Percentiles rank a stretch among this genome's conserved stretches.
These are phyloP conservation scores for Portevinia maculata DNA, from an alignment of 2,888 invertebrate species.

Conservation along the genomic window DNA sequence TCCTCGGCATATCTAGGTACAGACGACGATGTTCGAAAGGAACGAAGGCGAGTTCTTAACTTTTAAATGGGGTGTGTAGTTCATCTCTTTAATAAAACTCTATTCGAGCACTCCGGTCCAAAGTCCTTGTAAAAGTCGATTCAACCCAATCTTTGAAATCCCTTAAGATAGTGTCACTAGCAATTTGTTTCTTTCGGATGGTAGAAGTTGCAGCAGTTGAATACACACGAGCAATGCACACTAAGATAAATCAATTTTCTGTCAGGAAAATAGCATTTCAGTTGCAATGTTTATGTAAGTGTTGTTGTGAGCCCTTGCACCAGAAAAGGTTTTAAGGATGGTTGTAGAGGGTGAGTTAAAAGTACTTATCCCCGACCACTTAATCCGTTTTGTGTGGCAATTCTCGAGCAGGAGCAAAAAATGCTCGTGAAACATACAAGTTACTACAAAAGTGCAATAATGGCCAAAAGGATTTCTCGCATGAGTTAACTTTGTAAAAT, in stretches of 20 bases:
- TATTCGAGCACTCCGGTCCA: conserved; percentile 28
- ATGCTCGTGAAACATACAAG: conserved; percentile 27
- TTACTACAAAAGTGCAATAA: conserved; percentile 28
- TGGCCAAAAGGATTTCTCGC: conserved; percentile 35
- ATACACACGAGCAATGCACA: conserved; percentile 31
- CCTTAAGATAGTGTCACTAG: conserved; percentile 64
- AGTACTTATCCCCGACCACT: conserved; percentile 16
- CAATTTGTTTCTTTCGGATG: conserved; percentile 54
- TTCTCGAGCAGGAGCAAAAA: conserved; percentile 7
- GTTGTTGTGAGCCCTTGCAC: background rate
- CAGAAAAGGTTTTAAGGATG: background rate
- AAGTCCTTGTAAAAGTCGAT: conserved; percentile 56
- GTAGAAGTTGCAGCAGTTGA: conserved; percentile 31
- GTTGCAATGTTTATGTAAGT: conserved; percentile 30
- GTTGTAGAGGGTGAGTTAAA: background rate
- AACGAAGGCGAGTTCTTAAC: conserved; percentile 29
- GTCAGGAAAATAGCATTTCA: conserved; percentile 37
- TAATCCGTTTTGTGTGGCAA: conserved; percentile 34
- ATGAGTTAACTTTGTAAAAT: conserved; percentile 33
- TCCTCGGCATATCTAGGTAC: background rate
- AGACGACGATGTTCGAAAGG: conserved; percentile 11
- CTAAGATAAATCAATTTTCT: conserved; percentile 62
- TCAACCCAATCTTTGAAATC: conserved; percentile 46
- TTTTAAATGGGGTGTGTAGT: conserved; percentile 42
- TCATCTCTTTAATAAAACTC: conserved; percentile 50